A percentile compares a stretch with the other conserved stretches of the same genome.
Evolutionary conservation across 2,888 invertebrate species (phyloP).

Genomic region (Sarcophaga carnaria): DNA sequence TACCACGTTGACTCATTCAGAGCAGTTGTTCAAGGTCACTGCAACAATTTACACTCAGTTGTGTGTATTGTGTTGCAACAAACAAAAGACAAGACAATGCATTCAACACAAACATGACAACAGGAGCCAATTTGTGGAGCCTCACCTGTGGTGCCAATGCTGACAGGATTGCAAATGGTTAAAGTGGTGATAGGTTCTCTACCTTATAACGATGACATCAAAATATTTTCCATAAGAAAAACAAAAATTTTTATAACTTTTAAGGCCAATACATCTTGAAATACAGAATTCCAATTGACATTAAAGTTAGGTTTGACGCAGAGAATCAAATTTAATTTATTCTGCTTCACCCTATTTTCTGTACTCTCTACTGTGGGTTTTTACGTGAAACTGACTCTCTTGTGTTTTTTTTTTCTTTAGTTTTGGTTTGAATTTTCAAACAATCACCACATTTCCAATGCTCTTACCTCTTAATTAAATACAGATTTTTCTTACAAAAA

Average conservation of each 20-base stretch:
- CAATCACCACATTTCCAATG: not conserved
- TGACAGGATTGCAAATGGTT: conserved; percentile 43
- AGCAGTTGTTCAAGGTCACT: conserved; percentile 30
- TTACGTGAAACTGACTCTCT: not conserved
- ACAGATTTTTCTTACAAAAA: conserved; percentile 20
- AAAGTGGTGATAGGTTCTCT: conserved; percentile 41
- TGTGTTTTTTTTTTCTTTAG: not conserved
- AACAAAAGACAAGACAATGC: conserved; percentile 4
- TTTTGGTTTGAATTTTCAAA: conserved; percentile 17
- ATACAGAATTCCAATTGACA: conserved; percentile 22
- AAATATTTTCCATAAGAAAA: conserved; percentile 21
- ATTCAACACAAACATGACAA: conserved; percentile 1
- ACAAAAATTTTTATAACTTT: not conserved
- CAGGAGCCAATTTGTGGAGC: conserved; percentile 44
- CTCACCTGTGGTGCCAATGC: conserved; percentile 31
- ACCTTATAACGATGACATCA: conserved; percentile 32
- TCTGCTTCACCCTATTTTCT: not conserved
- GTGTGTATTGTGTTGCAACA: not conserved
- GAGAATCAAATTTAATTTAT: not conserved
- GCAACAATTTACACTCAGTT: not conserved
- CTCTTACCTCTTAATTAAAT: conserved; percentile 15
- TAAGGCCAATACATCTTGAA: conserved; percentile 29
- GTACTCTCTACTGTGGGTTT: not conserved
- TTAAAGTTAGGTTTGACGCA: conserved; percentile 47
- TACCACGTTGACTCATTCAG: not conserved